A percentile compares a stretch with the other conserved stretches of the same genome.
phyloP scores from a whole-genome alignment of 2,113 vertebrate species.

The Eira barbara region DNA sequence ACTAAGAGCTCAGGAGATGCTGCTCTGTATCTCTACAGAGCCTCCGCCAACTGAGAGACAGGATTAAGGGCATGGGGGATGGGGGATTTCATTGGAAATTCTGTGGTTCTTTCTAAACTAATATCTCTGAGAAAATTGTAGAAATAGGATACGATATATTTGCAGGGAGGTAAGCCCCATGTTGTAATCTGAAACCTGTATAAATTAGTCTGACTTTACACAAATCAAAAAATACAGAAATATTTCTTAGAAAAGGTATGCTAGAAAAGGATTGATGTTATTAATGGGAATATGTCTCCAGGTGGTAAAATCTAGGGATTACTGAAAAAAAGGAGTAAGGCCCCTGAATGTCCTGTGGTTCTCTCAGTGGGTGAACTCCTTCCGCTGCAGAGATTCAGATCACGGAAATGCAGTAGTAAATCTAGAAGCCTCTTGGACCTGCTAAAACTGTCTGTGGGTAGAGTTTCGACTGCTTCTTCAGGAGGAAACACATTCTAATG shows the following conservation, averaged over 20 bases:
- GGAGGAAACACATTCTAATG: neutral
- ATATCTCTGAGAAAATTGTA: neutral
- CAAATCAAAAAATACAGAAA: constrained; percentile 33
- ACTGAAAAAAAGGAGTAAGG: neutral
- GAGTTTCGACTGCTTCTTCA: neutral
- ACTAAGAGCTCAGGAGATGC: neutral
- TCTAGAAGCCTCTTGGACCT: neutral
- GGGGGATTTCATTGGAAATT: neutral
- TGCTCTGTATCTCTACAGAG: neutral
- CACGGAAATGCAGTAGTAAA: neutral
- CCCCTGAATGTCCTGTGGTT: neutral
- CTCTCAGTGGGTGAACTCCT: neutral
- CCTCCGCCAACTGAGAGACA: neutral
- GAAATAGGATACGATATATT: neutral
- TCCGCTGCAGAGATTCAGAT: neutral
- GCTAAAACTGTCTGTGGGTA: neutral
- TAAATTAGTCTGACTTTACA: neutral
- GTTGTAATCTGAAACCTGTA: neutral
- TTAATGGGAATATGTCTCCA: neutral
- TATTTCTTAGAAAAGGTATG: neutral
- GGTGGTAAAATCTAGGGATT: neutral
- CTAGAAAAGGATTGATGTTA: neutral
- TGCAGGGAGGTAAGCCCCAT: neutral
- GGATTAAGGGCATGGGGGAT: neutral
- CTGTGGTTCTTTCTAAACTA: neutral